Evolutionary conservation across 1,140 invertebrate species (phyloP).

Genomic region (Zaprionus gabonicus): DNA sequence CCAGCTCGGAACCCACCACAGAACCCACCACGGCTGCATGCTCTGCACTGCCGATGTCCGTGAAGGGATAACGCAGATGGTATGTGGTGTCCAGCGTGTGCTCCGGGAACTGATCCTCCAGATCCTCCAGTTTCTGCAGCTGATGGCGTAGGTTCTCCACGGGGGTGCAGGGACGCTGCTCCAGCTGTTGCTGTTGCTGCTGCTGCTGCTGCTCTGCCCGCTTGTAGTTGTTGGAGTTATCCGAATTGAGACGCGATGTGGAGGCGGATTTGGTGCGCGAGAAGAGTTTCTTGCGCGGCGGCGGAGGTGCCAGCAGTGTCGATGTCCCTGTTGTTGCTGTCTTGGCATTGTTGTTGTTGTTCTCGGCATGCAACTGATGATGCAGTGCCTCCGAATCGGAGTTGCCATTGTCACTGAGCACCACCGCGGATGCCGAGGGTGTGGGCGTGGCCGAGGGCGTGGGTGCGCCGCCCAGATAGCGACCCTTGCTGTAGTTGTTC

Average conservation of each 20-base stretch:
- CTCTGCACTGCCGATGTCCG: slow-evolving; percentile 86
- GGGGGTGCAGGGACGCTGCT: slow-evolving; percentile 87
- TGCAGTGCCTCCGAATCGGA: slow-evolving; percentile 65
- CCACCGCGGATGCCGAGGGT: slow-evolving; percentile 23
- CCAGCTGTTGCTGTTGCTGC: not conserved
- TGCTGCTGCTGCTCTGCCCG: not conserved
- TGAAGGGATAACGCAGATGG: slow-evolving; percentile 90
- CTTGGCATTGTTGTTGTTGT: slow-evolving; percentile 67
- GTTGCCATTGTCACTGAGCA: slow-evolving; percentile 78
- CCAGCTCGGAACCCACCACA: slow-evolving; percentile 87
- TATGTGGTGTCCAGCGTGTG: slow-evolving; percentile 89
- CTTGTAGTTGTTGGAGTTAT: slow-evolving; percentile 54
- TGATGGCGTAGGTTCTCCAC: slow-evolving; percentile 91
- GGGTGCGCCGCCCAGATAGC: slow-evolving; percentile 53
- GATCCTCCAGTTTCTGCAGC: slow-evolving; percentile 90
- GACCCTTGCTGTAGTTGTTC: slow-evolving; percentile 72
- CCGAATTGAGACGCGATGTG: slow-evolving; percentile 86
- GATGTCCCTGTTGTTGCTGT: slow-evolving; percentile 20
- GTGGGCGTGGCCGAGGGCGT: slow-evolving; percentile 21
- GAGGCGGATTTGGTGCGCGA: slow-evolving; percentile 88
- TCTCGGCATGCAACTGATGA: slow-evolving; percentile 51
- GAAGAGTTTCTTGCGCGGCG: slow-evolving; percentile 86
- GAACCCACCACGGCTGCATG: slow-evolving; percentile 59
- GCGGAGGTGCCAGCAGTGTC: not conserved
- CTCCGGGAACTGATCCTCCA: slow-evolving; percentile 91